Base-by-base conservation (phyloP, 2,888 invertebrate species). In the Leptopilina syphax region DNA sequence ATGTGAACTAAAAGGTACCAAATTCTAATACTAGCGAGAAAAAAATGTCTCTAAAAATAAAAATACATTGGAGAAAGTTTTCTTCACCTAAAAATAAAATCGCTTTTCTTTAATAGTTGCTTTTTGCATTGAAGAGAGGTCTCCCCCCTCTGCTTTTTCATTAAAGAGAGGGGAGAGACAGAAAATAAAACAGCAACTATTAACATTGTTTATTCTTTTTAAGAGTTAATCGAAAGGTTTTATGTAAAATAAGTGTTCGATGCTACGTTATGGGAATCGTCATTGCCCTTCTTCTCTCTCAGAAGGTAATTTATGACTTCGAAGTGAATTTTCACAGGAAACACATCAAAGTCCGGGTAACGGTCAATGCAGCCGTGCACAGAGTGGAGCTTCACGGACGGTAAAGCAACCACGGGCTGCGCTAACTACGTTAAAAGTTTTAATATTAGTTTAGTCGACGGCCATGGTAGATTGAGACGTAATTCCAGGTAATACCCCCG, bases 401-500 rank as follows among this genome's bases (percentile, higher is more conserved):
- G 90, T 90, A 91, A 91, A 91, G 90, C 90, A 90, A 91, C 91
- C 90, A 89, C 90, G 91, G 89, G 88, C 89, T 88, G 87, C 87
- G 88, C 90, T 92, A 92, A 92, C 91, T 90, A 91, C 90, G 91
- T 92, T 92, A 92, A 92, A 92, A 92, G 89, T 92, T 92, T 92
- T 92, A 92, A 92, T 92, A 92, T 92, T 92, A 92, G 91, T 92
- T 92, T 92, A 92, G 92, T 92, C 91, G 90, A 90, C 90, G 91
- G 90, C 91, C 90, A 91, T 88, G 91, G 91, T 92, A 92, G 91
- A 92, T 92, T 91, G 91, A 92, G 92, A 92, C 91, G 91, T 92
- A 92, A 92, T 92, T 90, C 88, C 91, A 91, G 91, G 91, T 92
- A 92, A 91, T 92, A 92, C 91, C 89, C 44, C 89, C 86, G 89